Evolutionary conservation across 2,888 invertebrate species (phyloP), one percentile per base, ranked within the genome.

Genomic region (Deilephila porcellus): DNA sequence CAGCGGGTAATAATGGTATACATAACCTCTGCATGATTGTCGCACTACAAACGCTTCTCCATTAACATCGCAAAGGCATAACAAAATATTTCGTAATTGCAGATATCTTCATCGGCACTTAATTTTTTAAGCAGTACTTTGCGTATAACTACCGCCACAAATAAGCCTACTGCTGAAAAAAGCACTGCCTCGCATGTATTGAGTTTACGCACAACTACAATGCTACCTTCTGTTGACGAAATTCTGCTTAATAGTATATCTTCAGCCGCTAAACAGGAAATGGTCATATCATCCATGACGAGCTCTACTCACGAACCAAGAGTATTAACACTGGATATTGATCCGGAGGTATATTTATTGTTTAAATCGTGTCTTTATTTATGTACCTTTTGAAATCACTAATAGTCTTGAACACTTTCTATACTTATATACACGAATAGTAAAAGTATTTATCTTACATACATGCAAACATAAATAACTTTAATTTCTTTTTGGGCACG

Each of bases 221-320:
- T 95, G 92, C 90, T 95, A 90, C 95, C 95, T 86, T 94, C 95
- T 88, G 89, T 96, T 91, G 94, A 95, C 87, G 95, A 95, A 88
- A 94, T 96, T 90, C 91, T 96, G 91, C 95, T 95, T 91, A 95
- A 95, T 91, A 95, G 95, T 93, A 93, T 95, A 86, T 93, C 96
- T 86, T 94, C 95, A 83, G 96, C 95, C 80, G 95, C 95, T 91
- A 95, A 95, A 92, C 95, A 96, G 91, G 94, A 95, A 83, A 95
- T 94, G 91, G 92, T 93, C 88, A 92, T 93, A 90, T 92, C 93
- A 84, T 92, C 93, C 85, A 93, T 94, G 91, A 92, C 88, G 83
- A 94, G 91, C 87, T 92, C 94, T 81, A 95, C 94, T 91, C 88
- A 86, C 85, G 92, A 94, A 93, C 93, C 94, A 87, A 94, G 92